These are phyloP conservation scores for Quadroppia sp. DNA, from an alignment of 2,888 invertebrate genomes.

Conservation along the genomic window DNA sequence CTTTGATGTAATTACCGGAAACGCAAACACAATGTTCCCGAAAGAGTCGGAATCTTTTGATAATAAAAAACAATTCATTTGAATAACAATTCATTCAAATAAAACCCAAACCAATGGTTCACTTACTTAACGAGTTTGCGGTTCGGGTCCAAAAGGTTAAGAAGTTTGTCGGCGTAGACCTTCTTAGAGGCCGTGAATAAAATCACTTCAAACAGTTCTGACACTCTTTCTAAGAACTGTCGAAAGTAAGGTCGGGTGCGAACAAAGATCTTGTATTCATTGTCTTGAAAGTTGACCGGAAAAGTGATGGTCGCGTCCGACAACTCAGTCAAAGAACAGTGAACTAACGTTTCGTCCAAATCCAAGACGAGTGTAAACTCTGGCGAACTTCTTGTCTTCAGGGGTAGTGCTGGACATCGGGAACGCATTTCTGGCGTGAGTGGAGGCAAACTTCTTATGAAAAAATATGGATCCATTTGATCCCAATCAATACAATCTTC, in stretches of 20 bases:
- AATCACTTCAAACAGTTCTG: constrained; percentile 83
- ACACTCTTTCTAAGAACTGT: constrained; percentile 84
- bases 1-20: constrained; percentile 93
- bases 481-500: constrained; percentile 19
- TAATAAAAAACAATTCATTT: neutral
- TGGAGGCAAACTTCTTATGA: constrained; percentile 85
- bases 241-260: constrained; percentile 84
- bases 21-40: constrained; percentile 92
- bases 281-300: constrained; percentile 85
- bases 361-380: constrained; percentile 73
- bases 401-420: constrained; percentile 75
- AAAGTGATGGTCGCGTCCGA: constrained; percentile 90
- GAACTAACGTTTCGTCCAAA: constrained; percentile 91
- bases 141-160: constrained; percentile 84
- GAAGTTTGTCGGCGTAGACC: constrained; percentile 86
- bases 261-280: constrained; percentile 74
- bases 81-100: constrained; percentile 2
- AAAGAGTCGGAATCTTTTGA: constrained; percentile 68
- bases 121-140: constrained; percentile 77
- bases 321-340: constrained; percentile 85
- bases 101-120: neutral
- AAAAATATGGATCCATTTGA: constrained; percentile 60
- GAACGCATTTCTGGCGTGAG: constrained; percentile 70
- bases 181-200: constrained; percentile 93
- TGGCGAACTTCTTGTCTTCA: constrained; percentile 86